A percentile compares a stretch with the other conserved stretches of the same genome.
phyloP scores from a whole-genome alignment of 2,113 vertebrate genomes.

The Solea solea region DNA sequence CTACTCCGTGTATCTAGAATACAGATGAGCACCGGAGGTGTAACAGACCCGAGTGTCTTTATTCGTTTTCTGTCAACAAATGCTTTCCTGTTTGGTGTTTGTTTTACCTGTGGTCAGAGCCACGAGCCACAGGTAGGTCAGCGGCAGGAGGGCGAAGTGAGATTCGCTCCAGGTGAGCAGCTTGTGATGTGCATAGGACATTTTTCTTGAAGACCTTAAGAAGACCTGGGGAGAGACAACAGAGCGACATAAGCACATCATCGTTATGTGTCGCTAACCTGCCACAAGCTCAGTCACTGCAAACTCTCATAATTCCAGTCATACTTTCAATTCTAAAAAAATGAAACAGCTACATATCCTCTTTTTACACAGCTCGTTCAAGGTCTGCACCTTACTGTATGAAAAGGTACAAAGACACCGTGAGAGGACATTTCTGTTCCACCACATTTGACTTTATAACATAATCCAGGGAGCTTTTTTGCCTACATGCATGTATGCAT shows the following conservation, averaged over 20 bases:
- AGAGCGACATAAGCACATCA: neutral
- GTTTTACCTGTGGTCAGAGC: conserved; percentile 71
- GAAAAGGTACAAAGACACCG: too few relatives aligned
- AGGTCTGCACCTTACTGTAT: too few relatives aligned
- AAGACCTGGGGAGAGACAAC: conserved; percentile 32
- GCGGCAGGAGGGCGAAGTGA: conserved; percentile 63
- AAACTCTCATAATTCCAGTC: neutral
- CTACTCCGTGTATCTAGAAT: neutral
- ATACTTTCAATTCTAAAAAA: neutral
- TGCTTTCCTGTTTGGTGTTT: neutral
- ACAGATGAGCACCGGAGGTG: neutral
- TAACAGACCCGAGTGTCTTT: neutral
- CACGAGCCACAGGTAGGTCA: conserved; percentile 74
- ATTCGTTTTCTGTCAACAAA: conserved; percentile 26
- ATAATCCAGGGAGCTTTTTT: too few relatives aligned
- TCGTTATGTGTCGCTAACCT: neutral
- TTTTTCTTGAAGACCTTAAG: conserved; percentile 63
- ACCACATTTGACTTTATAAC: too few relatives aligned
- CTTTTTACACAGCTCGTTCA: too few relatives aligned
- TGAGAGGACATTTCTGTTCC: too few relatives aligned
- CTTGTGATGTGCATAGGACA: conserved; percentile 69
- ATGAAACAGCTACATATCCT: too few relatives aligned
- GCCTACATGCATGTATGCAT: too few relatives aligned
- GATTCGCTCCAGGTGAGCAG: conserved; percentile 62
- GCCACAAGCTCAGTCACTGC: neutral